A percentile compares a stretch with the other conserved stretches of the same genome.
phyloP scores from a whole-genome alignment of 2,888 invertebrate genomes.

The Agrochola macilenta region DNA sequence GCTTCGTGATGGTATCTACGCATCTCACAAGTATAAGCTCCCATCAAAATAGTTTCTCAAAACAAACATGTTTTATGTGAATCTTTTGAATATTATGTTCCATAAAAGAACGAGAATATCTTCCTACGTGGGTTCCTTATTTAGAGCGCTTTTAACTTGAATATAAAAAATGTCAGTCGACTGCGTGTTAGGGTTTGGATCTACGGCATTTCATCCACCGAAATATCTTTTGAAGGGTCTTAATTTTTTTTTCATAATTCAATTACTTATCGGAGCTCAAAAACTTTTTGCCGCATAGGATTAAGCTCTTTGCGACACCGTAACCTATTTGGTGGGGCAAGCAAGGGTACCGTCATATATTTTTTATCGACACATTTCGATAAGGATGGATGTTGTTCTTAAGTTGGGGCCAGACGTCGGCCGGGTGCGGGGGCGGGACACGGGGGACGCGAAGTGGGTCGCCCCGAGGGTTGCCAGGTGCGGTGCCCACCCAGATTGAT shows the following conservation, averaged over 20 bases:
- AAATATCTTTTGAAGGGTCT: slow-evolving; percentile 41
- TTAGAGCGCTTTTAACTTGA: slow-evolving; percentile 31
- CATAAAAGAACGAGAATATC: slow-evolving; percentile 27
- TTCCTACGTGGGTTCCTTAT: slow-evolving; percentile 26
- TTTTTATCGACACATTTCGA: slow-evolving; percentile 74
- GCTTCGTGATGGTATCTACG: slow-evolving; percentile 34
- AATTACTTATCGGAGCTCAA: slow-evolving; percentile 60
- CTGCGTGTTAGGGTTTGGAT: slow-evolving; percentile 13
- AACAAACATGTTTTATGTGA: slow-evolving; percentile 45
- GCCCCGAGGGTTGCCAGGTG: slow-evolving; percentile 69
- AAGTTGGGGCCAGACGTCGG: slow-evolving; percentile 66
- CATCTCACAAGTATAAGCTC: slow-evolving; percentile 28
- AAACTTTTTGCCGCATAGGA: slow-evolving; percentile 65
- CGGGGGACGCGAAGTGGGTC: slow-evolving; percentile 72
- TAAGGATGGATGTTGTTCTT: slow-evolving; percentile 73
- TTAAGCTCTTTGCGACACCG: slow-evolving; percentile 63
- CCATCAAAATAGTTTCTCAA: slow-evolving; percentile 46
- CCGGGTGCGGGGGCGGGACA: slow-evolving; percentile 58
- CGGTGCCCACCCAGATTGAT: slow-evolving; percentile 55
- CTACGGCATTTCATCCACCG: slow-evolving; percentile 23
- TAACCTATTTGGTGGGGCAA: slow-evolving; percentile 65
- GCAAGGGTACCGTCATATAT: slow-evolving; percentile 70
- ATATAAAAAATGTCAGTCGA: slow-evolving; percentile 20
- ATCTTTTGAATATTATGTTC: slow-evolving; percentile 43
- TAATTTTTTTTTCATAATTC: slow-evolving; percentile 60